Evolutionary conservation across 2,797 vertebrate species (phyloP), one percentile per base, ranked within the genome.

Genomic region (Zenarchopterus dispar): DNA sequence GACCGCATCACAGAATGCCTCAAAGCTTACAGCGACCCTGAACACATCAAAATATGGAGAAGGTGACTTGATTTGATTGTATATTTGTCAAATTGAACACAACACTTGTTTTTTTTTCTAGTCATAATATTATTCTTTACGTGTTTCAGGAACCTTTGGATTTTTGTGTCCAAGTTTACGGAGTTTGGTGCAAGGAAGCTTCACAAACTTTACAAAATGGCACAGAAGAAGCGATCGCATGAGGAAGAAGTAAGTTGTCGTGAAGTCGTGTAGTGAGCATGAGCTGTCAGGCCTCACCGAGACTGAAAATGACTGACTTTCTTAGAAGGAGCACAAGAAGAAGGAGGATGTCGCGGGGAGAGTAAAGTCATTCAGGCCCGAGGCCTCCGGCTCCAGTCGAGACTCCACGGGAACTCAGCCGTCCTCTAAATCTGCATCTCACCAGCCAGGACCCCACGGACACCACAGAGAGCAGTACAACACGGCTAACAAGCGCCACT

Each of bases 91-190:
- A 39, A 33, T 48, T 13, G 15, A 45, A 56, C 8, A 0, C 1
- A 1, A 50, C 6, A 13, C 2, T 48, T 6, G 2, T 17, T 13
- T 46, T 0, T 28, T 28, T 8, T 28, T 28, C 5, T 28, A 5
- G 28, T 28, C 28, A 6, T 28, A 28, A 28, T 28, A 28, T 28
- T 15, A 82, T 52, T 59, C 73, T 44, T 42, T 24, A 39, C 31
- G 81, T 60, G 56, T 72, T 67, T 49, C 86, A 99, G 98, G 90
- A 99, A 99, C 80, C 95, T 99, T 13, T 99, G 98, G 98, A 99
- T 99, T 81, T 99, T 99, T 93, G 97, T 99, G 75, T 99, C 98
- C 49, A 99, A 99, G 93, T 99, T 99, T 82, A 99, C 97, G 5
- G 97, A 99, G 93, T 99, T 99, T 84, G 96, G 97, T 50, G 97